These are phyloP conservation scores for Aphrophora alni DNA, from an alignment of 2,888 invertebrate genomes.

Conservation along the genomic window DNA sequence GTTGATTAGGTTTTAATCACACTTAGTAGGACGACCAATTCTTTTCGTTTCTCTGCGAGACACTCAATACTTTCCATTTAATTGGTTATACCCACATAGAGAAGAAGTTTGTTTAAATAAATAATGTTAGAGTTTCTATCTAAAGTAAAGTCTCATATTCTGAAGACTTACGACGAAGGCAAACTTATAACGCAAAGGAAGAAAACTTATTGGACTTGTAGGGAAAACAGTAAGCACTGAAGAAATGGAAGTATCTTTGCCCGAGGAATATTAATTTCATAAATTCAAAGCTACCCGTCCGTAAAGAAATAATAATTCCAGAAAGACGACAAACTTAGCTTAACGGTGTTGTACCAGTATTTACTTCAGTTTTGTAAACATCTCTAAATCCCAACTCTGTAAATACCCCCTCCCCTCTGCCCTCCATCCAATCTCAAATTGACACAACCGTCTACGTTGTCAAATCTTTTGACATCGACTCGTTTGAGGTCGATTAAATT, in stretches of 20 bases:
- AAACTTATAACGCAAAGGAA: not conserved
- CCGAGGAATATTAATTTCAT: not conserved
- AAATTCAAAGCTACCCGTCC: not conserved
- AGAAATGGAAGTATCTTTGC: not conserved
- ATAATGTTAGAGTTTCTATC: too few relatives aligned
- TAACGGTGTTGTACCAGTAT: not conserved
- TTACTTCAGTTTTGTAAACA: constrained; percentile 15
- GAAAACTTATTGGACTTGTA: not conserved
- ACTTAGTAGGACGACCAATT: too few relatives aligned
- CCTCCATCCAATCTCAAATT: not conserved
- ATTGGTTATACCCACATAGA: too few relatives aligned
- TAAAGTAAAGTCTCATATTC: too few relatives aligned
- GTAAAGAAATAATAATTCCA: constrained; percentile 6
- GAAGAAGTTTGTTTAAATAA: too few relatives aligned
- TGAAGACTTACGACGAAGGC: too few relatives aligned
- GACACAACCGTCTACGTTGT: constrained; percentile 7
- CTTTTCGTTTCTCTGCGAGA: too few relatives aligned
- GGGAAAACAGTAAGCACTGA: too few relatives aligned
- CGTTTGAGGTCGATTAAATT: constrained; percentile 33
- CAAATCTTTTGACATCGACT: constrained; percentile 29
- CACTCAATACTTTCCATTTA: too few relatives aligned
- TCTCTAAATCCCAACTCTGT: not conserved
- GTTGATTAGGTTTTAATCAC: too few relatives aligned
- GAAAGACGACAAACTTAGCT: not conserved
- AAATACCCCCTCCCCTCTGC: not conserved